Evolutionary conservation across 2,797 vertebrate genomes (phyloP), one percentile per base, ranked within the genome.

Genomic region (Mionectes olivaceus): DNA sequence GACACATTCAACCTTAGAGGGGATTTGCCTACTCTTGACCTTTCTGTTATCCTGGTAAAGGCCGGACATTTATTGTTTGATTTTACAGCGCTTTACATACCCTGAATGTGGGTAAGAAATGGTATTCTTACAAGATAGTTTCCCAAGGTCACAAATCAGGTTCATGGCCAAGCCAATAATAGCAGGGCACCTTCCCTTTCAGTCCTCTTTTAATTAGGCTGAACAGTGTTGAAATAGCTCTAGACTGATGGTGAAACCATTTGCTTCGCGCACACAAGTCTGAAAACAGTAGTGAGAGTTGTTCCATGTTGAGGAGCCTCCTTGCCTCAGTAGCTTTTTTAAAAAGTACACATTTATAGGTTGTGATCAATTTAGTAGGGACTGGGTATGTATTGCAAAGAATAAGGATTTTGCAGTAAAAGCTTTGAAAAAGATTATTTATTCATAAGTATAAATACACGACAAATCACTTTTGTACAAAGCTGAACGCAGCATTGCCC

Each of bases 81-180:
- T 87, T 25, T 75, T 30, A 14, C 25, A 81, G 90, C 33, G 3
- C 49, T 91, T 65, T 35, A 35, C 35, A 35, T 9, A 50, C 39
- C 87, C 19, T 71, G 82, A 69, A 43, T 67, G 79, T 63, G 57
- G 80, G 35, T 30, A 10, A 83, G 64, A 71, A 91, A 23, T 15
- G 3, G 7, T 30, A 2, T 32, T 32, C 46, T 78, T 44, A 5
- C 16, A 33, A 64, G 78, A 67, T 55, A 59, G 39, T 65, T 95
- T 96, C 55, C 55, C 95, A 95, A 97, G 95, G 94, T 96, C 90
- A 90, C 70, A 77, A 95, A 96, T 95, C 60, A 49, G 75, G 93
- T 94, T 96, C 78, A 65, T 87, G 86, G 94, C 90, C 59, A 89
- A 90, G 76, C 64, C 83, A 93, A 4, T 84, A 85, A 95, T 94